These are phyloP conservation scores for Phasia obesa DNA, from an alignment of 2,888 invertebrate genomes.

Conservation along the genomic window DNA sequence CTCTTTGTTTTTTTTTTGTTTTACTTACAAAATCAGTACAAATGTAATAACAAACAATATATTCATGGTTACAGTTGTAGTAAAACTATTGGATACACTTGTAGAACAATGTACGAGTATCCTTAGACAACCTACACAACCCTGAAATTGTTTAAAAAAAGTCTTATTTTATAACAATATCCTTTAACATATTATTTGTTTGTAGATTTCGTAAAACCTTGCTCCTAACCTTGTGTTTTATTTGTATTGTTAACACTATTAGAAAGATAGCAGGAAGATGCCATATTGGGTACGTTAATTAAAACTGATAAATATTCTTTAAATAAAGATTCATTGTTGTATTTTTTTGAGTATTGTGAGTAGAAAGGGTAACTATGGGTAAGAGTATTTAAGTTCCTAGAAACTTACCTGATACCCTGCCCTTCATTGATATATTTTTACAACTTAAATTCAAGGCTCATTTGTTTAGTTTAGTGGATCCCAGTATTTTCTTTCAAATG, in stretches of 20 bases:
- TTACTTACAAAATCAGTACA: slow-evolving; percentile 25
- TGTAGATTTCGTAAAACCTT: slow-evolving; percentile 18
- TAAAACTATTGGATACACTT: too few relatives aligned
- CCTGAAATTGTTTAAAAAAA: slow-evolving; percentile 21
- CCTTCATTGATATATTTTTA: too few relatives aligned
- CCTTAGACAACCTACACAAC: slow-evolving; percentile 26
- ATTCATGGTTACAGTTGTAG: slow-evolving; percentile 13
- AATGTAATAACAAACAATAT: not conserved
- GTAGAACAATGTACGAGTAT: slow-evolving; percentile 28
- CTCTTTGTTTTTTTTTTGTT: too few relatives aligned
- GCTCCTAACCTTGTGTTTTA: slow-evolving; percentile 48
- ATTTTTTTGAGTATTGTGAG: too few relatives aligned
- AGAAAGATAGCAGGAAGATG: not conserved
- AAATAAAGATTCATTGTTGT: too few relatives aligned
- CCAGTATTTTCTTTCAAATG: too few relatives aligned
- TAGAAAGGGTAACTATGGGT: too few relatives aligned
- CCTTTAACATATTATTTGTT: not conserved
- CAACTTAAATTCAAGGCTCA: too few relatives aligned
- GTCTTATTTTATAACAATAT: slow-evolving; percentile 7
- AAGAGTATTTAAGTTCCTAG: too few relatives aligned
- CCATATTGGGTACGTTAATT: not conserved
- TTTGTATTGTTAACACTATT: slow-evolving; percentile 17
- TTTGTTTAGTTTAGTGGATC: too few relatives aligned
- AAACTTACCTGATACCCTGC: too few relatives aligned
- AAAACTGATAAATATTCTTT: not conserved